phyloP scores from a whole-genome alignment of 2,888 invertebrate genomes.

The Gasteruption jaculator region DNA sequence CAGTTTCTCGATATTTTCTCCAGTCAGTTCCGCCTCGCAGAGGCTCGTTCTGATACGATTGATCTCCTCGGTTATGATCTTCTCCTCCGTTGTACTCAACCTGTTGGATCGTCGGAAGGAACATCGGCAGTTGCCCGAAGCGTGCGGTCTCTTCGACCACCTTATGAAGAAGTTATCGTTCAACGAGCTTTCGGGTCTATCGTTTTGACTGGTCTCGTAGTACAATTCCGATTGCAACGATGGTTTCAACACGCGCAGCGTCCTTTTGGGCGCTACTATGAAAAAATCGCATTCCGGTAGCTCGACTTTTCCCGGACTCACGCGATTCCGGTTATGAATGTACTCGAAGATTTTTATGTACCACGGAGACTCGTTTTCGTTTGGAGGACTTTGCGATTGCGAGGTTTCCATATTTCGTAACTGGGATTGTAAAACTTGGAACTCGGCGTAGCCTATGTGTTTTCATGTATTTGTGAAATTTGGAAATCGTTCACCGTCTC shows the following conservation, averaged over 20 bases:
- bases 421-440: no score
- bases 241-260: constrained; percentile 37
- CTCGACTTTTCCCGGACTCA: constrained; percentile 38
- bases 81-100: constrained; percentile 32
- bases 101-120: constrained; percentile 41
- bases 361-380: constrained; percentile 34
- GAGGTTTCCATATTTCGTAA: no score
- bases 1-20: constrained; percentile 35
- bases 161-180: constrained; percentile 44
- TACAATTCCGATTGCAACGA: constrained; percentile 31
- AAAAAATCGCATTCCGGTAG: constrained; percentile 45
- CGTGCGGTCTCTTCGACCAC: constrained; percentile 43
- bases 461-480: no score
- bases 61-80: constrained; percentile 39
- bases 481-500: no score
- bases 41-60: constrained; percentile 43
- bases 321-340: constrained; percentile 40
- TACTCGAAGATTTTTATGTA: constrained; percentile 37
- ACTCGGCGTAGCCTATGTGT: no score
- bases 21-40: constrained; percentile 40
- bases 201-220: constrained; percentile 32
- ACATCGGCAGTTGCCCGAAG: constrained; percentile 44
- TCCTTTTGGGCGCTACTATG: constrained; percentile 39
- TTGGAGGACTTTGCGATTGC: no score
- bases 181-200: constrained; percentile 41